Base-by-base conservation (phyloP, 2,113 vertebrate species). In the Anthoscopus minutus region DNA sequence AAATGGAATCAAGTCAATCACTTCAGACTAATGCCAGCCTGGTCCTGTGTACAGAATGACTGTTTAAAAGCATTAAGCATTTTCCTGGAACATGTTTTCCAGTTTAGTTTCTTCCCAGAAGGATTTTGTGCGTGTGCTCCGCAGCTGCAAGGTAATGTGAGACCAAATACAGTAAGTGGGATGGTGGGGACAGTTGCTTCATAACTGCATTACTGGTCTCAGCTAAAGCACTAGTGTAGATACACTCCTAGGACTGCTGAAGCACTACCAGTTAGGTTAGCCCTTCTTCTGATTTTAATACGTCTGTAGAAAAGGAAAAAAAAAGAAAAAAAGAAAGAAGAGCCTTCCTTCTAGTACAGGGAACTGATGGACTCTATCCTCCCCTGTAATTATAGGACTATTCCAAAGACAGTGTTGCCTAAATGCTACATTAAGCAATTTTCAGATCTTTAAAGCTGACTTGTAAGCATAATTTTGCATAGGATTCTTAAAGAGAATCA, bases 381-480 rank as follows among this genome's bases (percentile, higher is more conserved):
- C 85, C 72, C 31, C 69, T 67, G 57, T 71, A 91, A 91, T 95
- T 96, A 89, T 20, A 85, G 54, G 35, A 38, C 40, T 91, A 79
- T 70, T 84, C 61, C 61, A 74, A 94, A 87, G 50, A 79, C 54
- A 61, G 74, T 87, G 91, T 69, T 78, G 84, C 47, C 70, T 64
- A 95, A 87, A 92, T 72, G 62, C n/a, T 76, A 87, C 38, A 89
- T 91, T 94, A 89, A 95, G 61, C 76, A 89, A 83, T 93, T 96
- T 95, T 92, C 74, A 93, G 66, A 88, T 86, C 48, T 82, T 65
- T 64, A 78, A 77, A 84, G 37, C 57, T 94, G 66, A 45, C 53
- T 95, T 3, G 2, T 56, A 92, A 85, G 72, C 72, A 88, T 76
- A 92, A 91, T 89, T 88, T 81, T 54, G 25, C 47, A 62, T 81